Base-by-base conservation (phyloP, 2,797 vertebrate species). In the Poecilia velifera region DNA sequence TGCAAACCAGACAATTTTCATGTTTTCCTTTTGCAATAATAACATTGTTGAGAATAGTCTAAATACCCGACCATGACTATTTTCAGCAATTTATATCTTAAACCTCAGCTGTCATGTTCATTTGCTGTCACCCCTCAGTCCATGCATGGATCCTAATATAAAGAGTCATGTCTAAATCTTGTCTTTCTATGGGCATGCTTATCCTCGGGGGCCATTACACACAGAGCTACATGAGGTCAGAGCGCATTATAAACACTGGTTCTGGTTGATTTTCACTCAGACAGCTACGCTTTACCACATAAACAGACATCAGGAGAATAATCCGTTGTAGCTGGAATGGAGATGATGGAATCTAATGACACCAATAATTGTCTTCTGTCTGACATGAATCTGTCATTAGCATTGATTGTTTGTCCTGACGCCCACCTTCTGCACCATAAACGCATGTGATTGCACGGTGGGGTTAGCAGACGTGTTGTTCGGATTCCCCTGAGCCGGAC, bases 311-410 rank as follows among this genome's bases (percentile, higher is more conserved):
- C 80, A 86, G 91, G 86, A 88, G 83, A 88, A 86, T 85, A 88
- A 80, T 81, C 90, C 82, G 80, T 82, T 79, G 82, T 74, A 77
- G 77, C 85, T 82, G 86, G 82, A 89, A 84, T 64, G 87, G 92
- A 93, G 94, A 92, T 93, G 80, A 85, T 81, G 89, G 89, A 89
- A 93, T 91, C 92, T 91, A 94, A 94, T 94, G 93, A 94, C 95
- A 92, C 85, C 88, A 84, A 81, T 94, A 95, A 95, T 96, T 93
- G 92, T 81, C 77, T 82, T 76, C 76, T 46, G 90, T 91, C 94
- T 95, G 96, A 95, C 94, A 74, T 88, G 90, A 87, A 95, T 96
- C 96, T 96, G 94, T 96, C 96, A 93, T 81, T 94, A 93, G 86
- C 90, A 88, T 89, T 85, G 91, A 93, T 94, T 91, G 94, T 93